Conservation (phyloP, 2,888 invertebrate genomes). For the Drosophila pegasa region DNA sequence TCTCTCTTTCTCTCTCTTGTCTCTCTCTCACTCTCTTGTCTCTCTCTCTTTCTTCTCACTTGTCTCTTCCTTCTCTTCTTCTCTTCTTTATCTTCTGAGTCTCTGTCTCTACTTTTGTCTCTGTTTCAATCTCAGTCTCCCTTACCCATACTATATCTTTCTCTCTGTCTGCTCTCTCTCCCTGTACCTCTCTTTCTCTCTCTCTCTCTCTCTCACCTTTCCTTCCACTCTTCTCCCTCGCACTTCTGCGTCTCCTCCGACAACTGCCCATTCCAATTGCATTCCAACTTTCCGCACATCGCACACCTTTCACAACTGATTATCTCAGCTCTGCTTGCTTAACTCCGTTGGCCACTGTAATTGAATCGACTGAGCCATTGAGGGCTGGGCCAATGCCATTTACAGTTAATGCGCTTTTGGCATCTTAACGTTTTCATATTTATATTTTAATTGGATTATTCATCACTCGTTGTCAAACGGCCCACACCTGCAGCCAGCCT, state of each 20-base stretch:
- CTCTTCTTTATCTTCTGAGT: too few relatives aligned
- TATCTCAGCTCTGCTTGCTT: background rate
- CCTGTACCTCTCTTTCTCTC: background rate
- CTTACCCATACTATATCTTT: too few relatives aligned
- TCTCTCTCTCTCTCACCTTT: background rate
- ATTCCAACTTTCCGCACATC: background rate
- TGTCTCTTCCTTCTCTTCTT: too few relatives aligned
- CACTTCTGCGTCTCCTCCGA: too few relatives aligned
- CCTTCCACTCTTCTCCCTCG: background rate
- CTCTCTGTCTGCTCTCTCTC: too few relatives aligned
- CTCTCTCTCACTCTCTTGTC: too few relatives aligned
- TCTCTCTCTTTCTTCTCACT: too few relatives aligned
- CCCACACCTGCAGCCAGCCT: background rate
- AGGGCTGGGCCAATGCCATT: constrained; percentile 15
- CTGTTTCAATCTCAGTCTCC: too few relatives aligned
- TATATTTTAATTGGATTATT: constrained; percentile 59
- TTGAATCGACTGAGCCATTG: constrained; percentile 27
- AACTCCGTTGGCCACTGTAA: constrained; percentile 4
- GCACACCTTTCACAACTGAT: background rate
- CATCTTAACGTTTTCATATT: constrained; percentile 45
- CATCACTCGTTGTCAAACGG: constrained; percentile 10
- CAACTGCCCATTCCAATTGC: too few relatives aligned
- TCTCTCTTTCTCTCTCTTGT: too few relatives aligned
- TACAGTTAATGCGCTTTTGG: constrained; percentile 43
- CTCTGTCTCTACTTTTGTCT: too few relatives aligned